Percentiles rank a stretch among this genome's conserved stretches.
Conservation (phyloP, 2,113 vertebrate genomes). For the Rhea americana region DNA sequence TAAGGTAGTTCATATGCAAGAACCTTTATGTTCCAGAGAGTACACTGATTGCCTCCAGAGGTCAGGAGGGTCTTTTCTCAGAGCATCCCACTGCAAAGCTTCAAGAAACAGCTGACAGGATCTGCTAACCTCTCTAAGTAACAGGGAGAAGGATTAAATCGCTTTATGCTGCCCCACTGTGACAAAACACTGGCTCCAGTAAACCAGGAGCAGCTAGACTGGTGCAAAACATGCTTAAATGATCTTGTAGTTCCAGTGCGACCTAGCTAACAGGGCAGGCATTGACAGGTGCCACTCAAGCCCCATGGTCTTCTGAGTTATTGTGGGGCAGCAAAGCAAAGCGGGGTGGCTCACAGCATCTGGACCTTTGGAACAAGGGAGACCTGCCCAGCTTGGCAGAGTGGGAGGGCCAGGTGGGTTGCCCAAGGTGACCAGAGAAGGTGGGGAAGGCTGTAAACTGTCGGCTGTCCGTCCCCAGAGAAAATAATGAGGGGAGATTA, state of each 20-base stretch:
- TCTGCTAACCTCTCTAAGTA: background rate
- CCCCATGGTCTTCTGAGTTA: background rate
- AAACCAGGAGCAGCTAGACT: background rate
- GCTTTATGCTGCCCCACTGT: background rate
- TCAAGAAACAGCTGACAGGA: background rate
- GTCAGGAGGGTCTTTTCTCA: conserved; percentile 9
- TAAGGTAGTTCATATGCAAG: conserved; percentile 51
- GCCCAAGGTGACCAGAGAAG: background rate
- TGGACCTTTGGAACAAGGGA: background rate
- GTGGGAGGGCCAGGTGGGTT: background rate
- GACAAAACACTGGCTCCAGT: background rate
- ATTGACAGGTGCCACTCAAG: background rate
- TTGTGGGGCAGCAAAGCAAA: background rate
- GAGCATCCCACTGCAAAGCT: background rate
- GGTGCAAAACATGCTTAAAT: background rate
- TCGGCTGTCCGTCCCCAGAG: background rate
- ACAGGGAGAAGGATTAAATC: background rate
- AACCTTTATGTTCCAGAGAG: conserved; percentile 36
- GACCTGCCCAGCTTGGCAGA: background rate
- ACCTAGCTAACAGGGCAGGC: background rate
- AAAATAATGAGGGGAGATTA: background rate
- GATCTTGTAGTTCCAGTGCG: fast-evolving
- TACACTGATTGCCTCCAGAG: conserved; percentile 7
- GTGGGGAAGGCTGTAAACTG: background rate
- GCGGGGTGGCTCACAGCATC: background rate